Base-by-base conservation (phyloP, 2,113 vertebrate species). In the Ctenomys sociabilis region DNA sequence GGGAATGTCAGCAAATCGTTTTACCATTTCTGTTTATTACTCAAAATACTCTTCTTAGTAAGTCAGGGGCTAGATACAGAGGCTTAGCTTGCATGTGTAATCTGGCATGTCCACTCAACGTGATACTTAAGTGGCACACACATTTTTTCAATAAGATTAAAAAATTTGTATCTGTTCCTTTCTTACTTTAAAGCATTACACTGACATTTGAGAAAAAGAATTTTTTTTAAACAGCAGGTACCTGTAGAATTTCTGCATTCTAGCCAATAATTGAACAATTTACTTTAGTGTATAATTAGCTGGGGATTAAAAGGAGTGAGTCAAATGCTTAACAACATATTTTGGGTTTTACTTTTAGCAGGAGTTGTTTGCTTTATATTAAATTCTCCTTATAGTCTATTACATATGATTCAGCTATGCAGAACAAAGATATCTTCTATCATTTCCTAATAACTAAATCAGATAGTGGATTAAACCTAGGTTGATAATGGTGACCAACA, bases 371-470 rank as follows among this genome's bases (percentile, higher is more conserved):
- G 43, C 40, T 95, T 87, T 89, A 54, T 81, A 14, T 40, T 94
- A 40, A 13, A 78, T 57, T 95, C 14, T 80, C 30, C 40, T 68
- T 59, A 45, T 0, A 81, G 32, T 95, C 70, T 87, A 88, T 90
- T 90, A 87, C 87, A 96, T 94, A 83, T 93, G 52, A 90, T 10
- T 8, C 8, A 35, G 40, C 66, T 45, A 78, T 49, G 81, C 6
- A 78, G 86, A 91, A 66, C 49, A 91, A 91, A 97, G 28, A 16
- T 70, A 52, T 63, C 73, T 8, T 30, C 43, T 92, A 21, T 86
- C 35, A 88, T 30, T 75, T 93, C 85, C 78, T 75, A 96, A 93
- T 85, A 95, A 91, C n/a, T 57, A 75, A 90, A 49, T 92, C 22
- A 78, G 37, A 64, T 63, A 52, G 1, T 81, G 2, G 24, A 43